phyloP scores from a whole-genome alignment of 2,797 vertebrate species.

The Sebastes melanostomus region DNA sequence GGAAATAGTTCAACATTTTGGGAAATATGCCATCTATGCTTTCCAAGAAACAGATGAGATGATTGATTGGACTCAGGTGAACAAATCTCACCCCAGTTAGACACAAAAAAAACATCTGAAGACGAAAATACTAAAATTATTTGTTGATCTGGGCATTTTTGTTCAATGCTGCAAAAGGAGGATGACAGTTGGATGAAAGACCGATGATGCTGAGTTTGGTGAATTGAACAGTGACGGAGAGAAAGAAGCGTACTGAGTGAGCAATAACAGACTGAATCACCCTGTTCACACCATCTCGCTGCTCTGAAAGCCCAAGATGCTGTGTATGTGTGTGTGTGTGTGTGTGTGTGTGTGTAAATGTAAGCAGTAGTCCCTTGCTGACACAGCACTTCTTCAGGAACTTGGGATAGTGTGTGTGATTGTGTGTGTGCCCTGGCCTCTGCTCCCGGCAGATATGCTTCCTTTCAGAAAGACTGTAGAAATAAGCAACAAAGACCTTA shows the following conservation, averaged over 20 bases:
- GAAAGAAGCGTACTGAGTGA: constrained; percentile 2
- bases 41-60: not conserved
- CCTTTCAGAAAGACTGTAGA: constrained; percentile 52
- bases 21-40: not conserved
- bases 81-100: not conserved
- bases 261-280: constrained; percentile 8
- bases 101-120: not conserved
- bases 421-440: constrained; percentile 35
- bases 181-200: not conserved
- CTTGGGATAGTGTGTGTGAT: constrained; percentile 51
- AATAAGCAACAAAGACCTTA: constrained; percentile 37
- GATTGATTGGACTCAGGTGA: not conserved
- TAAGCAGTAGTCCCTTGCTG: constrained; percentile 52
- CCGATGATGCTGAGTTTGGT: constrained; percentile 9
- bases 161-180: constrained; percentile 4
- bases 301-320: constrained; percentile 32
- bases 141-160: not conserved
- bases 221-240: constrained; percentile 10
- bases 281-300: constrained; percentile 7
- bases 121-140: not conserved
- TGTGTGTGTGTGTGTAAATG: constrained; percentile 32
- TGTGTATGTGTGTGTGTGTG: constrained; percentile 9
- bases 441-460: constrained; percentile 66
- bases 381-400: constrained; percentile 65
- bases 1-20: not conserved